phyloP scores from a whole-genome alignment of 2,888 invertebrate genomes.

The Pantelozetes paolii region DNA sequence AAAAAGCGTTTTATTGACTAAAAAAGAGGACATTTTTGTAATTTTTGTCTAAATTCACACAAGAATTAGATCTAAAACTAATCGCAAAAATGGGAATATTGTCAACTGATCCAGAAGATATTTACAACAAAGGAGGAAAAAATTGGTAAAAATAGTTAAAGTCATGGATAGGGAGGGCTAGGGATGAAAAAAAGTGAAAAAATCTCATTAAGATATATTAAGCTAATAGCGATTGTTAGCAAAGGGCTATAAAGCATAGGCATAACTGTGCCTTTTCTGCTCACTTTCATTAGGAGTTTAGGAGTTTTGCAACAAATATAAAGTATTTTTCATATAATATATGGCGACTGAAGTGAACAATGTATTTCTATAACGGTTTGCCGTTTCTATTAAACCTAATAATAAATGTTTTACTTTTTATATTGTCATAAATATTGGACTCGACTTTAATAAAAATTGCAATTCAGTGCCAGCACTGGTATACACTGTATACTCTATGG shows the following conservation, averaged over 20 bases:
- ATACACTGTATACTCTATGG: not conserved
- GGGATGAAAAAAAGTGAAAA: constrained; percentile 8
- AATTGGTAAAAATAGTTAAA: not conserved
- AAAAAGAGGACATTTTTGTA: too few species aligned
- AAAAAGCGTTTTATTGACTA: too few species aligned
- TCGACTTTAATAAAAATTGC: constrained; percentile 25
- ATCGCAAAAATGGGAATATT: not conserved
- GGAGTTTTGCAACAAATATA: not conserved
- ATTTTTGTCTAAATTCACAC: too few species aligned
- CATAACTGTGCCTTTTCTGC: constrained; percentile 20
- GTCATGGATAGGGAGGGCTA: not conserved
- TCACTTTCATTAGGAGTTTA: constrained; percentile 4
- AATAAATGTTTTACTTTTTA: constrained; percentile 23
- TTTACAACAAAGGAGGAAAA: too few species aligned
- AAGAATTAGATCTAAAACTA: too few species aligned
- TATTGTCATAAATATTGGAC: constrained; percentile 19
- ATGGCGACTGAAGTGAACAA: not conserved
- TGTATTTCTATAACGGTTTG: not conserved
- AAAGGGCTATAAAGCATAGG: constrained; percentile 22
- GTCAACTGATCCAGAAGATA: not conserved
- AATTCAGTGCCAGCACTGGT: not conserved
- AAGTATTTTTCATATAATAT: not conserved
- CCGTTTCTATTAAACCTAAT: not conserved
- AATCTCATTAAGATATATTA: constrained; percentile 16
- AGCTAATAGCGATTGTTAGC: constrained; percentile 19